Conservation (phyloP, 2,797 vertebrate species). For the Menidia menidia region DNA sequence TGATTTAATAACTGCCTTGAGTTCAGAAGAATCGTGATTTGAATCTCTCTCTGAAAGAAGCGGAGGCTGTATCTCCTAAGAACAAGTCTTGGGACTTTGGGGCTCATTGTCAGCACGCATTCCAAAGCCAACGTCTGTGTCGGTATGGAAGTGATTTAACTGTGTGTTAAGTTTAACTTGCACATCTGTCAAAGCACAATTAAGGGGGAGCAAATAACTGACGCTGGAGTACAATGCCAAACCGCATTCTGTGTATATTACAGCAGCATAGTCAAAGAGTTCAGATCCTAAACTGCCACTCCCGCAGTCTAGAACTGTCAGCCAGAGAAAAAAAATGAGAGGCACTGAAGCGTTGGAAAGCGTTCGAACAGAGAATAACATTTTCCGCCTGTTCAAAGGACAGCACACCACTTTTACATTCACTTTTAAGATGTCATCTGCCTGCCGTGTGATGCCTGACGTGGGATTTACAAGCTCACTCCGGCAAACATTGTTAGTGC, state of each 20-base stretch:
- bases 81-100: no score
- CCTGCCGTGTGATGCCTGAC: slow-evolving; percentile 1
- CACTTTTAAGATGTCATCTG: not conserved
- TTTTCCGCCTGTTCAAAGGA: not conserved
- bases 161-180: no score
- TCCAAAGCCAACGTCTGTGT: no score
- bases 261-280: not conserved
- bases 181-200: no score
- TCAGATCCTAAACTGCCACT: not conserved
- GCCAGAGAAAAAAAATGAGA: not conserved
- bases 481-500: slow-evolving; percentile 46
- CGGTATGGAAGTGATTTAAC: no score
- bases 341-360: no score
- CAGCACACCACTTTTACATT: not conserved
- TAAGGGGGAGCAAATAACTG: no score
- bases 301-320: not conserved
- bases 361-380: not conserved
- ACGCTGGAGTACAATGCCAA: not conserved
- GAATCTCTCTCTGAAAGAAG: no score
- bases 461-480: slow-evolving; percentile 12
- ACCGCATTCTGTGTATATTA: not conserved
- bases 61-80: no score
- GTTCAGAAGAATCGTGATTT: no score
- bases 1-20: no score
- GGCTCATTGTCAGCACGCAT: no score